These are phyloP conservation scores for Cuniculus paca DNA, from an alignment of 2,797 vertebrate species.

Conservation along the genomic window DNA sequence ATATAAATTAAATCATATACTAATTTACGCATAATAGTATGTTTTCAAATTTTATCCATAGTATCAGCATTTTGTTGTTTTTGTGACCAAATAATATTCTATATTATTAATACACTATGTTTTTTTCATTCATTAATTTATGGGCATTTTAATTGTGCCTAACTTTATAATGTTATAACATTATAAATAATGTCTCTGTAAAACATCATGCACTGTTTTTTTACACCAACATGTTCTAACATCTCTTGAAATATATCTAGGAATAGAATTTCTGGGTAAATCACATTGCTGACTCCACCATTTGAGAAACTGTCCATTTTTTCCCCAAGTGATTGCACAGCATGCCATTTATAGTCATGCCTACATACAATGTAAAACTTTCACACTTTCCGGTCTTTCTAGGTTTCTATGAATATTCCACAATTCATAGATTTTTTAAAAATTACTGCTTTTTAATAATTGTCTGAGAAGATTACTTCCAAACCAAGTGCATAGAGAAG, in stretches of 20 bases:
- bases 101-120: neutral
- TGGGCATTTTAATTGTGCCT: neutral
- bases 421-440: neutral
- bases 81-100: neutral
- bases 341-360: too few species aligned
- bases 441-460: neutral
- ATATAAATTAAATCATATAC: neutral
- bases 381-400: neutral
- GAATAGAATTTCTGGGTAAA: neutral
- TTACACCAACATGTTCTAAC: neutral
- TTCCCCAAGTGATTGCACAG: neutral
- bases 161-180: neutral
- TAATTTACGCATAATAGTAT: neutral
- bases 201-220: neutral
- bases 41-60: neutral
- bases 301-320: neutral
- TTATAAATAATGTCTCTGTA: neutral
- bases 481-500: neutral
- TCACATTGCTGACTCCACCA: neutral
- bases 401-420: neutral
- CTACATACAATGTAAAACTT: neutral
- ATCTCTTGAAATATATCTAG: neutral
- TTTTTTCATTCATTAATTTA: neutral
- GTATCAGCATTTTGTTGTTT: neutral
- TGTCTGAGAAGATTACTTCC: neutral